These are phyloP conservation scores for Drosophila mimetica DNA, from an alignment of 2,888 invertebrate species.

Conservation along the genomic window DNA sequence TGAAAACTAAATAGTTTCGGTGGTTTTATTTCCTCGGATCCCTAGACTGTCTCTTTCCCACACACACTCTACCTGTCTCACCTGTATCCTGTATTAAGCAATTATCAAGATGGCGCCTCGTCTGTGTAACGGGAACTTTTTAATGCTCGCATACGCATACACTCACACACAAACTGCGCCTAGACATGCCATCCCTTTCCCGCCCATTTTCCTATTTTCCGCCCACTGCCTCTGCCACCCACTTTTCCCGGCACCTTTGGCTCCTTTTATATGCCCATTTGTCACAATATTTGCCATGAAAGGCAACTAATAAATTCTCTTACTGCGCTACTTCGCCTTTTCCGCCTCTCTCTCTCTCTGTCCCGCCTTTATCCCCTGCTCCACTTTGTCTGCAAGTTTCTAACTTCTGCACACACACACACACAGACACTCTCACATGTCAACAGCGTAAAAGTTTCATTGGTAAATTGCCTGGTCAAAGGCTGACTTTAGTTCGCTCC, in stretches of 20 bases:
- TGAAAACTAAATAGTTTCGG: neutral
- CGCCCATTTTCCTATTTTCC: neutral
- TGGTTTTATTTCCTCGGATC: neutral
- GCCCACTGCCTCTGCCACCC: neutral
- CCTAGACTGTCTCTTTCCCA: neutral
- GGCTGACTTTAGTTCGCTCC: slow-evolving; percentile 20
- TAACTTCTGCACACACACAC: slow-evolving; percentile 19
- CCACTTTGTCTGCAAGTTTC: slow-evolving; percentile 58
- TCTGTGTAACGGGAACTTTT: slow-evolving; percentile 37
- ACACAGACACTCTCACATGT: slow-evolving; percentile 34
- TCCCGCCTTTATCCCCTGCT: slow-evolving; percentile 2
- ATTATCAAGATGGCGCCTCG: slow-evolving; percentile 69
- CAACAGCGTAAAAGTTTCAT: slow-evolving; percentile 40
- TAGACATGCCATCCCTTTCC: slow-evolving; percentile 27
- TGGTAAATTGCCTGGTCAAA: slow-evolving; percentile 46
- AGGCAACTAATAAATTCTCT: slow-evolving; percentile 76
- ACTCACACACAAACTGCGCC: slow-evolving; percentile 20
- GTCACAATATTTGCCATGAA: slow-evolving; percentile 74
- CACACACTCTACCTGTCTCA: neutral
- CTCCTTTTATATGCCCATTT: slow-evolving; percentile 65
- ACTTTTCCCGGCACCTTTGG: slow-evolving; percentile 30
- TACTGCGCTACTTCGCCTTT: slow-evolving; percentile 41
- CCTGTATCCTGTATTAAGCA: slow-evolving; percentile 29
- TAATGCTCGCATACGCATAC: slow-evolving; percentile 11
- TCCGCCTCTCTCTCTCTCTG: neutral